These are phyloP conservation scores for Lucilia cuprina DNA, from an alignment of 1,140 invertebrate genomes.

Conservation along the genomic window DNA sequence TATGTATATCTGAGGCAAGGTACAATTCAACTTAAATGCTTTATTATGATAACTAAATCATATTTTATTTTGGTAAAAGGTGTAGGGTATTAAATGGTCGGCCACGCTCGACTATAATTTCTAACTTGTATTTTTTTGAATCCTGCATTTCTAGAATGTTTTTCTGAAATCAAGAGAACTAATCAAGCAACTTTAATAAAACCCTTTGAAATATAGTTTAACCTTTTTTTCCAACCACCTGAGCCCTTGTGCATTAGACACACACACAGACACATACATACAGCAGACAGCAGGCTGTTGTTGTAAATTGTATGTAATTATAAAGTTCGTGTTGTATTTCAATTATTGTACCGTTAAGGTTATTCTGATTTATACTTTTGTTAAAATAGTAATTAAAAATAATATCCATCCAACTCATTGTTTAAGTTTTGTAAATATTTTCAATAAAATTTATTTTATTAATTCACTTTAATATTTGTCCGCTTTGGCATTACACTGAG, in stretches of 20 bases:
- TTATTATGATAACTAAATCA: too few relatives aligned
- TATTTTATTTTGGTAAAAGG: too few relatives aligned
- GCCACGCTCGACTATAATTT: too few relatives aligned
- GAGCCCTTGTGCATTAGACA: neutral
- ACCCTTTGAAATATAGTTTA: too few relatives aligned
- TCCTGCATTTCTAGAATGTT: too few relatives aligned
- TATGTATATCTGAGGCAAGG: too few relatives aligned
- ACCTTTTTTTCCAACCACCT: neutral
- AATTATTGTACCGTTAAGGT: slow-evolving; percentile 1
- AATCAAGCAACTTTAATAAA: too few relatives aligned
- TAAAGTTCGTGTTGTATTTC: slow-evolving; percentile 4
- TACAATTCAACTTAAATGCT: too few relatives aligned
- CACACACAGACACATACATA: neutral
- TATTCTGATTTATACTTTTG: neutral
- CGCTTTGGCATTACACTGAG: neutral
- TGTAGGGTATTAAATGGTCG: too few relatives aligned
- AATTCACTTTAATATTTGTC: neutral
- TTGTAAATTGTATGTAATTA: neutral
- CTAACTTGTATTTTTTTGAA: too few relatives aligned
- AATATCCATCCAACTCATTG: neutral
- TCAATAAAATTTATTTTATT: neutral
- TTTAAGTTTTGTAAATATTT: neutral
- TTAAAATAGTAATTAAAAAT: slow-evolving; percentile 5
- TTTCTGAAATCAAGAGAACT: too few relatives aligned
- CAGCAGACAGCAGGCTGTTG: neutral